Evolutionary conservation across 1,140 invertebrate genomes (phyloP), one percentile per base, ranked within the genome.

Genomic region (Pemphigus obesinymphae): DNA sequence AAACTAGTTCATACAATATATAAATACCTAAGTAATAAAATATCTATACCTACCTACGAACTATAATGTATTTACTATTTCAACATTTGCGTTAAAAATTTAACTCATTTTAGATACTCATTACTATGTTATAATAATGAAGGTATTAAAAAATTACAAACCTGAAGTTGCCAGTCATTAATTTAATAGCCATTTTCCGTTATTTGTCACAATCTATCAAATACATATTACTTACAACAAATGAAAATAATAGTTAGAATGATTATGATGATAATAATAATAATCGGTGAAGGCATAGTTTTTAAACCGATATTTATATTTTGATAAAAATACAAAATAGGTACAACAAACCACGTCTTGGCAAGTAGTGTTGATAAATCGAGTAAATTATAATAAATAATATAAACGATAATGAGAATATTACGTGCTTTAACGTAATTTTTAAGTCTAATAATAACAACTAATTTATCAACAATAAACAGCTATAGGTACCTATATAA

Each of bases 231-330:
- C 13, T 70, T 70, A 45, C 40, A 43, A 8, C 37, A 70, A 29
- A 70, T 70, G 29, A 70, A 40, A 45, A 70, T 70, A 45, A 70
- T 70, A 26, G 68, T 70, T 26, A 70, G 26, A 29, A 70, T 70
- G 45, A 70, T 43, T 45, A 70, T 45, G 37, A 70, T 23, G n/a
- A 70, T 70, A 17, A 70, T 70, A 29, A 70, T 70, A 15, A 70
- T 70, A 20, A 70, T 70, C 7, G 68, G 68, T 6, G 68, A 70
- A 26, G 68, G 68, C 68, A 70, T 70, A 1, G 17, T 70, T 58
- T 55, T 10, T 8, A 23, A 23, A 23, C n/a, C n/a, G 20, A 50
- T 50, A 20, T 20, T n/a, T n/a, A n/a, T n/a, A n/a, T n/a, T n/a
- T n/a, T n/a, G n/a, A n/a, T n/a, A n/a, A n/a, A n/a, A n/a, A n/a